Conservation (phyloP, 1,140 invertebrate species). For the Drosophila fuyamai region DNA sequence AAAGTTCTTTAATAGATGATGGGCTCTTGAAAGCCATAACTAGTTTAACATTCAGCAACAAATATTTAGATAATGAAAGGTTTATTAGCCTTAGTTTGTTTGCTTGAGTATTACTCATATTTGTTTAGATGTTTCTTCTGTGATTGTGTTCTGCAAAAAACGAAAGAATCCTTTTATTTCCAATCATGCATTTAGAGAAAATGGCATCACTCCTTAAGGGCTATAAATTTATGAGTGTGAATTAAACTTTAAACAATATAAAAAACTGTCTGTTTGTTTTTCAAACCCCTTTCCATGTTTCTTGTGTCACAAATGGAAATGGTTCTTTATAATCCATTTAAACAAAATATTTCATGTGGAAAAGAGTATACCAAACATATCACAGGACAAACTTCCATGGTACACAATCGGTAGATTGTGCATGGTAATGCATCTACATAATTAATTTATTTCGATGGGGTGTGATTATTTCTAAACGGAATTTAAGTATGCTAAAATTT, state of each 20-base stretch:
- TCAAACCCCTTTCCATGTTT: neutral
- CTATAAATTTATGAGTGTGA: neutral
- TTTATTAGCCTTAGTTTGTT: constrained; percentile 7
- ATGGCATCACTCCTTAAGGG: neutral
- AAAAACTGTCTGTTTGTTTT: no score
- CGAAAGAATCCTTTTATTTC: no score
- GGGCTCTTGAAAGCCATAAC: neutral
- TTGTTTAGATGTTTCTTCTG: neutral
- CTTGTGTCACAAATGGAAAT: neutral
- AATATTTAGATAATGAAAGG: constrained; percentile 21
- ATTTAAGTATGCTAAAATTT: neutral
- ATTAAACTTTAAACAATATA: no score
- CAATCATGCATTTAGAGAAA: neutral
- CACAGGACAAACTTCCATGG: no score
- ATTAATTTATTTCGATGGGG: neutral
- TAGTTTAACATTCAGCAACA: constrained; percentile 4
- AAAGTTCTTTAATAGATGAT: constrained; percentile 4
- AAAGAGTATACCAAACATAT: no score
- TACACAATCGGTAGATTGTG: no score
- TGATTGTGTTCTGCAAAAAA: no score
- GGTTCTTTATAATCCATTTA: neutral
- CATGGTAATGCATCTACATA: neutral
- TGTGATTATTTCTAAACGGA: neutral
- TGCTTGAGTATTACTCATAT: constrained; percentile 9
- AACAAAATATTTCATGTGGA: no score